Percentiles rank a stretch among this genome's conserved stretches.
These are phyloP conservation scores for Pitta sordida DNA, from an alignment of 2,113 vertebrate species.

Conservation along the genomic window DNA sequence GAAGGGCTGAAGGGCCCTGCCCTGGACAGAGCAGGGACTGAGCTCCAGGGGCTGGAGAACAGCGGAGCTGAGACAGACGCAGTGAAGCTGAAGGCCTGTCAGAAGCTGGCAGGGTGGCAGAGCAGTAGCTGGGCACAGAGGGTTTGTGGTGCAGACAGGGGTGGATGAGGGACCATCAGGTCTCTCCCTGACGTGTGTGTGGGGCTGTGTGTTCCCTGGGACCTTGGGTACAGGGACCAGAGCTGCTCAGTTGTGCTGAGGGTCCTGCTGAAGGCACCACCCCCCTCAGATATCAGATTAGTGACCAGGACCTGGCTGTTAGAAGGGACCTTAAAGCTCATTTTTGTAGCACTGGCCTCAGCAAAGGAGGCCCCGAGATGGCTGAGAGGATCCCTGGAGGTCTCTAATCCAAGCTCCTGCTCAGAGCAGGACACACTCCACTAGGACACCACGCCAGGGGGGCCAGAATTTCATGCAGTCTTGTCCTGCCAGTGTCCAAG, in stretches of 20 bases:
- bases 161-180: neutral
- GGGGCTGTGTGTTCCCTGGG: neutral
- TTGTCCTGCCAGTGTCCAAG: neutral
- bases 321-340: neutral
- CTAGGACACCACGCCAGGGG: neutral
- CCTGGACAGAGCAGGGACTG: neutral
- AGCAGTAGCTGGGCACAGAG: neutral
- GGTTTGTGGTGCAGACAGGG: fast-evolving
- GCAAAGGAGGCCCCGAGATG: neutral
- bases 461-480: fast-evolving
- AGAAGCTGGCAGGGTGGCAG: neutral
- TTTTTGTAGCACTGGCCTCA: neutral
- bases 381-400: neutral
- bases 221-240: neutral
- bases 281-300: fast-evolving
- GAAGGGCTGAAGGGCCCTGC: neutral
- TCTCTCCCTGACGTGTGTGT: neutral
- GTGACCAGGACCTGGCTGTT: neutral
- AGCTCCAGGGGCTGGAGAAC: neutral
- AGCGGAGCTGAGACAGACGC: neutral
- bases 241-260: neutral
- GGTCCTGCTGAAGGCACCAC: neutral
- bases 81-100: neutral
- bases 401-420: neutral
- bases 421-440: neutral